Conservation (phyloP, 2,113 vertebrate genomes). For the Micromys minutus region DNA sequence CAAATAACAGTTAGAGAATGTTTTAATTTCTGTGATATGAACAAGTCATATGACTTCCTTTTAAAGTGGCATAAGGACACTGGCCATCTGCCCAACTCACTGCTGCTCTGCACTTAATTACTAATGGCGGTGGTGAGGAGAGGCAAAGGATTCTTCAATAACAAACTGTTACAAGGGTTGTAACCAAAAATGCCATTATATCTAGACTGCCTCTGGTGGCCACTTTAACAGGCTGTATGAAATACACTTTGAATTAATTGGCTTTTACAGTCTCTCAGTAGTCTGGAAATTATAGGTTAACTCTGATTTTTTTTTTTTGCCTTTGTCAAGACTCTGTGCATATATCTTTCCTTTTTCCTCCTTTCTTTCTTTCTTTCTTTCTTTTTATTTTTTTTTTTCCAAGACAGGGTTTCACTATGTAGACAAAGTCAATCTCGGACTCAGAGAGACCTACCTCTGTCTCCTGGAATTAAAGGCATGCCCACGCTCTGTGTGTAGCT, state of each 20-base stretch:
- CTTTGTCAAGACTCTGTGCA: neutral
- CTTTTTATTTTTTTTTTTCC: neutral
- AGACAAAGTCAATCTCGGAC: neutral
- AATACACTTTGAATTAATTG: neutral
- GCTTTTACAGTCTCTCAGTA: conserved; percentile 18
- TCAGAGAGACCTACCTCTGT: neutral
- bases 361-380: neutral
- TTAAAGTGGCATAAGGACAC: neutral
- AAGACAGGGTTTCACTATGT: neutral
- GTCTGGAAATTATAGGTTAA: neutral
- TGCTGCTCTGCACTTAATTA: neutral
- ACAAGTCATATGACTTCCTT: conserved; percentile 51
- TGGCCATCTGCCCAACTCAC: conserved; percentile 24
- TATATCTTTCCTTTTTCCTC: neutral
- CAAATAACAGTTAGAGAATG: conserved; percentile 32
- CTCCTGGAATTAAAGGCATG: neutral
- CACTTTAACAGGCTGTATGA: neutral
- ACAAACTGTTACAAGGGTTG: neutral
- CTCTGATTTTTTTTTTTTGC: conserved; percentile 19
- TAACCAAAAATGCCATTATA: neutral
- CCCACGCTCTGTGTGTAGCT: too few relatives aligned
- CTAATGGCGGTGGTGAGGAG: neutral
- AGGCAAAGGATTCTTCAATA: neutral
- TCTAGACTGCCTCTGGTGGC: conserved; percentile 62
- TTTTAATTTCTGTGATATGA: conserved; percentile 44